Evolutionary conservation across 2,888 invertebrate species (phyloP).

Genomic region (Creontiades dilutus): DNA sequence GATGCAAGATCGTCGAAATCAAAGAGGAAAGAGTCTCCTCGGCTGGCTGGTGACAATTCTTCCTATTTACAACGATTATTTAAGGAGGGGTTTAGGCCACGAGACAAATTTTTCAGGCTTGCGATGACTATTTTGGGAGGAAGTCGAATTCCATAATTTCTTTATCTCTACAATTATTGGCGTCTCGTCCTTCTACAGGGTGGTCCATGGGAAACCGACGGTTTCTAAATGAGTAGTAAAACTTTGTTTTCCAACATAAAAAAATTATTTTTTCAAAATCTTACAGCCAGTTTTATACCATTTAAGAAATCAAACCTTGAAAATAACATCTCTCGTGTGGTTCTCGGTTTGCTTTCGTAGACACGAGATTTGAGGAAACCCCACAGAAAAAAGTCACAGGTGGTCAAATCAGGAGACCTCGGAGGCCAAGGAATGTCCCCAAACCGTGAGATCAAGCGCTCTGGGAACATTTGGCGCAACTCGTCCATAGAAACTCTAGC

Average conservation of each 20-base stretch:
- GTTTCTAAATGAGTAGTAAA: background rate
- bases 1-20: no score
- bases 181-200: background rate
- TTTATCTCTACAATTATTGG: no score
- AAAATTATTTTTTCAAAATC: background rate
- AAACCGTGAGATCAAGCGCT: slow-evolving; percentile 38
- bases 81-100: no score
- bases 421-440: slow-evolving; percentile 28
- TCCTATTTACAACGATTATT: no score
- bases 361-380: slow-evolving; percentile 21
- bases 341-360: background rate
- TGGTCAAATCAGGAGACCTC: slow-evolving; percentile 34
- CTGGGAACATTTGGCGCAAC: slow-evolving; percentile 39
- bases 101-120: no score
- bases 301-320: background rate
- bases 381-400: slow-evolving; percentile 22
- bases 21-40: no score
- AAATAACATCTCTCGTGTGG: background rate
- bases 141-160: no score
- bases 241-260: background rate
- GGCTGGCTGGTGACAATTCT: no score
- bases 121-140: no score
- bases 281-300: background rate
- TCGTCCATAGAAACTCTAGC: background rate
- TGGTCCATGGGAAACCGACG: background rate